A percentile compares a stretch with the other conserved stretches of the same genome.
Evolutionary conservation across 2,888 invertebrate species (phyloP).

Genomic region (Hirtodrosophila cameraria): DNA sequence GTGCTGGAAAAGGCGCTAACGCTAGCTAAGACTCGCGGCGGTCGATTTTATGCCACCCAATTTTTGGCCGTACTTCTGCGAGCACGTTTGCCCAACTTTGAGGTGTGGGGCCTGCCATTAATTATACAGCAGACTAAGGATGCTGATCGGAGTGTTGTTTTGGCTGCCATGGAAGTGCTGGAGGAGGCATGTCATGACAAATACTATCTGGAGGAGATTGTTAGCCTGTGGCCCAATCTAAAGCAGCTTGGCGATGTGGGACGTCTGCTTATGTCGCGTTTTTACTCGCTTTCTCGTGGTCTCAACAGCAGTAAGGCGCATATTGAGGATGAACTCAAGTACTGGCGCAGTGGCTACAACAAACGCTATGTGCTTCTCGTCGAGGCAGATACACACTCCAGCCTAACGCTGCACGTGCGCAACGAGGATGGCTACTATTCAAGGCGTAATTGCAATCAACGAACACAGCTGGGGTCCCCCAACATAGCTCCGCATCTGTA

Average conservation of each 20-base stretch:
- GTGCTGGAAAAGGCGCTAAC: conserved; percentile 85
- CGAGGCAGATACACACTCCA: conserved; percentile 94
- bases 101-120: conserved; percentile 94
- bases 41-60: conserved; percentile 94
- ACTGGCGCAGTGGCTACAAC: conserved; percentile 91
- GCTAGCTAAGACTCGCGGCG: conserved; percentile 84
- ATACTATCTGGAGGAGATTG: conserved; percentile 90
- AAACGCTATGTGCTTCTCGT: conserved; percentile 94
- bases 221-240: conserved; percentile 89
- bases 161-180: conserved; percentile 91
- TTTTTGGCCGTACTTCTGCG: conserved; percentile 94
- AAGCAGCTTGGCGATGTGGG: conserved; percentile 91
- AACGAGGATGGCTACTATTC: conserved; percentile 91
- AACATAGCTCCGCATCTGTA: conserved; percentile 90
- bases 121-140: conserved; percentile 94
- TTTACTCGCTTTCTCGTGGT: conserved; percentile 90
- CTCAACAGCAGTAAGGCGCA: conserved; percentile 88
- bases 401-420: conserved; percentile 92
- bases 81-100: conserved; percentile 89
- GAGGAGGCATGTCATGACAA: conserved; percentile 97
- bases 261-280: conserved; percentile 89
- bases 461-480: conserved; percentile 85
- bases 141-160: conserved; percentile 90
- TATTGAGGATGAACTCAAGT: conserved; percentile 89
- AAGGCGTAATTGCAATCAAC: conserved; percentile 87